Base-by-base conservation (phyloP, 2,797 vertebrate genomes). In the Pseudotriccus pelzelni region DNA sequence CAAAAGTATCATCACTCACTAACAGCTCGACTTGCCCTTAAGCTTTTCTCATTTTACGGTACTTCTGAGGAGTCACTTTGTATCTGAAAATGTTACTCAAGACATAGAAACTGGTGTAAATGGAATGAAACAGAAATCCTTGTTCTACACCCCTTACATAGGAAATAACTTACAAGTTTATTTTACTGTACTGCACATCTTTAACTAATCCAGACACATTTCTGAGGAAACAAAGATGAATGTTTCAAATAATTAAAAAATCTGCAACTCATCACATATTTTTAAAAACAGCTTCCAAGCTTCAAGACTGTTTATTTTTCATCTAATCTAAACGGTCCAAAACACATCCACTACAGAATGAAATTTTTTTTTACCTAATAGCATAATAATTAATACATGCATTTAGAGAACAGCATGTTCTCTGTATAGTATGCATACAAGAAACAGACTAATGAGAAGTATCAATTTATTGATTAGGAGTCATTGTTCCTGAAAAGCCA, bases 1-100 rank as follows among this genome's bases (percentile, higher is more conserved):
- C 7, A 93, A 78, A 93, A 91, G 73, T 44, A 87, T 43, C 95
- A 96, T 97, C 96, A 90, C 87, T 97, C 91, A 97, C 76, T 52
- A 84, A 86, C 1, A 3, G 90, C 86, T 95, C 46, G 76, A 86
- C 70, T 84, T 96, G 95, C 96, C 97, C 94, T 96, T 63, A 93
- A 95, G 97, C 69, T 8, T 66, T 85, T 76, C 77, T 73, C 81
- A 93, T 78, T 96, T 97, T 95, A 93, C 1, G 7, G 74, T 91
- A 82, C 94, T 96, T 97, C 95, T 94, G 88, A 96, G 79, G 85
- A 95, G 52, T 87, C 52, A 66, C 66, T 96, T 95, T 89, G 50
- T 50, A 88, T 72, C 78, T 70, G 32, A 97, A 96, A 96, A 90
- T 84, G 64, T 93, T 97, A 90, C 78, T 94, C 84, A 94, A 95